Evolutionary conservation across 2,113 vertebrate genomes (phyloP), one percentile per base, ranked within the genome.

Genomic region (Lontra canadensis): DNA sequence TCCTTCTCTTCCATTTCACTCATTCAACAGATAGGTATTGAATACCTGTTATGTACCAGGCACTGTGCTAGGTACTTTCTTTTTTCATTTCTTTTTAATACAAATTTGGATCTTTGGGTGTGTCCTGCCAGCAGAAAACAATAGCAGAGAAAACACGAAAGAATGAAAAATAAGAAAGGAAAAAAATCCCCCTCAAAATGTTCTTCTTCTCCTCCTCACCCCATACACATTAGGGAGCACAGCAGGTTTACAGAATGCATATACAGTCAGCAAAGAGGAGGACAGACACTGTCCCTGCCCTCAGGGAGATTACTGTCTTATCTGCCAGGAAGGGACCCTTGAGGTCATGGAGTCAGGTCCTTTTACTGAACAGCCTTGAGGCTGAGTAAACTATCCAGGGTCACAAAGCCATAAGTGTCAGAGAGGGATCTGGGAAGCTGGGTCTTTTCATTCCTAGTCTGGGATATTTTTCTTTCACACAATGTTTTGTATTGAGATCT

Each of bases 161-260:
- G 92, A 97, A 94, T 96, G 82, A 90, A 97, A 97, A 97, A 97
- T 57, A 44, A 92, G 52, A 97, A 79, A 90, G 39, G 36, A 42
- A 84, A 73, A 88, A 93, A 90, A 98, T 34, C 92, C 94, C 96
- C 96, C 96, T 76, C 82, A 90, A 98, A 74, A 97, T 97, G 97
- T 97, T 98, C 69, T 97, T 98, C 88, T 97, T 76, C 86, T 23
- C 95, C 88, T 49, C 4, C 55, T 44, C 25, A 29, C 23, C 88
- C 95, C 97, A 82, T 44, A 84, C 98, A 94, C 96, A 98, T 97
- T 97, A 98, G 98, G 97, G 98, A 98, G 97, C 97, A 98, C 98
- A 98, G 98, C 98, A 97, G 98, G 98, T 98, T 98, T 98, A 98
- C 98, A 98, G 98, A 98, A 98, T 98, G 98, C 98, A 98, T 98